Percentiles rank a stretch among this genome's conserved stretches.
These are phyloP conservation scores for Corythoichthys intestinalis DNA, from an alignment of 2,113 vertebrate genomes.

Conservation along the genomic window DNA sequence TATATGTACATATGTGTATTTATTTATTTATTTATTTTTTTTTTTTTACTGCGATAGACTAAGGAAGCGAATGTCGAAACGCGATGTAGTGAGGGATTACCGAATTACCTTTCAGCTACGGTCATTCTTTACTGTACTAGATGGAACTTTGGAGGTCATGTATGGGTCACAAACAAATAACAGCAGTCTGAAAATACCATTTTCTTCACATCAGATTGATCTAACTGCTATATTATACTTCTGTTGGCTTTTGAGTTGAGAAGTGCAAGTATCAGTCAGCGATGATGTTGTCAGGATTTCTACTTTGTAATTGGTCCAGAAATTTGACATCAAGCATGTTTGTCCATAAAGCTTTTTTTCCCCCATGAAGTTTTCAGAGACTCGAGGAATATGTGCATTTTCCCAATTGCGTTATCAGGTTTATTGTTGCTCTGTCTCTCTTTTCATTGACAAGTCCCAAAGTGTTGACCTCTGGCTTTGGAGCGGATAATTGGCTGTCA, in stretches of 20 bases:
- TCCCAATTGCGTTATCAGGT: conserved; percentile 13
- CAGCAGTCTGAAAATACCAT: conserved; percentile 10
- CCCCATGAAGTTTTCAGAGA: conserved; percentile 22
- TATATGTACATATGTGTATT: no score
- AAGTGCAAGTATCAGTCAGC: conserved; percentile 14
- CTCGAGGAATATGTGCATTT: conserved; percentile 11
- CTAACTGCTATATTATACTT: conserved; percentile 6
- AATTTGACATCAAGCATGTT: not conserved
- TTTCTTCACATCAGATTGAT: not conserved
- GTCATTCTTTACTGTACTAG: no score
- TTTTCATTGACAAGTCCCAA: conserved; percentile 30
- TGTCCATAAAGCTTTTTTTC: conserved; percentile 2
- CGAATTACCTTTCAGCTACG: no score
- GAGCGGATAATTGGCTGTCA: conserved; percentile 64
- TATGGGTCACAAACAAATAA: not conserved
- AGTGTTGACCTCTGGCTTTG: conserved; percentile 48
- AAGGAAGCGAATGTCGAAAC: no score
- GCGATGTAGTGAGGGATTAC: no score
- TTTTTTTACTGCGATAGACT: no score
- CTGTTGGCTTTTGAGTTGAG: not conserved
- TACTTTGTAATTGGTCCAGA: not conserved
- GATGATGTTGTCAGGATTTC: not conserved
- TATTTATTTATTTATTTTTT: no score
- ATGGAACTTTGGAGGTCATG: no score
- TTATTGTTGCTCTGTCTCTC: conserved; percentile 15